Evolutionary conservation across 1,140 invertebrate genomes (phyloP), one percentile per base, ranked within the genome.

Genomic region (Dryas iulia): DNA sequence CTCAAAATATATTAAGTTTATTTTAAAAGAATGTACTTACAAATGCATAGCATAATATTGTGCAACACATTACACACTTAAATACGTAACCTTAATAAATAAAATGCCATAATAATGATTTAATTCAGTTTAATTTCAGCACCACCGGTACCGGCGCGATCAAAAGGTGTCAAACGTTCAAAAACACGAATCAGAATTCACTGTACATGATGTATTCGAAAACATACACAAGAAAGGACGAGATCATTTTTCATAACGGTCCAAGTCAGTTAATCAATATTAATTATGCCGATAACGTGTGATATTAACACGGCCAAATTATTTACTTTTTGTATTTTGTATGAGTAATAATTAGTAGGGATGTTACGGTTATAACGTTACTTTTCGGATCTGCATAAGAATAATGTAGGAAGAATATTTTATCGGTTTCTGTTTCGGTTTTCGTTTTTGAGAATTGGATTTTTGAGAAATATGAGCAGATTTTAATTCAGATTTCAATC

Each of bases 181-280:
- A 2, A 6, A 6, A 47, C 39, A 47, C 7, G 39, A 18, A 47
- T 47, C 39, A 47, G 21, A 47, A 47, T 8, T 5, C 21, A n/a
- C 2, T 47, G 39, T 18, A 47, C 39, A 21, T 18, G 18, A 47
- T 21, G 39, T 47, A 47, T 18, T 18, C 18, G 18, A 47, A 47
- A 47, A 47, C 18, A 47, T 18, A 21, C 39, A 47, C 7, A 39
- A 47, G n/a, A 47, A 47, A 47, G 39, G 39, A 47, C 39, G n/a
- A 47, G 39, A 59, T 69, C 59, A 74, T 69, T 74, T 73, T 67
- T 69, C 69, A 72, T 74, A 71, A 73, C 72, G 69, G 58, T 18
- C 30, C 56, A 57, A 53, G 63, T 74, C 72, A 63, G 28, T 53
- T 67, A 69, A 77, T 74, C 71, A 63, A 77, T 67, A 77, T 76